These are phyloP conservation scores for Yponomeuta evonymella DNA, from an alignment of 2,888 invertebrate species.

Conservation along the genomic window DNA sequence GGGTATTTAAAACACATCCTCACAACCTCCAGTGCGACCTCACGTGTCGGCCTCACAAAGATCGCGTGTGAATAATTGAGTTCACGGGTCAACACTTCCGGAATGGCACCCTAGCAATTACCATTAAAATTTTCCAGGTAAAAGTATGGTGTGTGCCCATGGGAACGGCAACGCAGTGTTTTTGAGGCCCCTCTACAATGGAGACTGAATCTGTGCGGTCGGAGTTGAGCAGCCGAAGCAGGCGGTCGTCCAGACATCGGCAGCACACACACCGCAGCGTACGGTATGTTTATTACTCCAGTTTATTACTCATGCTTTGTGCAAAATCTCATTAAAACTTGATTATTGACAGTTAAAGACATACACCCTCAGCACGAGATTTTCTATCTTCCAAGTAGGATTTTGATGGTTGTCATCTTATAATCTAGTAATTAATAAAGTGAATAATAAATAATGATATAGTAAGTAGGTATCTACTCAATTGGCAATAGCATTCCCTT, in stretches of 20 bases:
- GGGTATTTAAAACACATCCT: conserved; percentile 20
- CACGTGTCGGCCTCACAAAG: conserved; percentile 24
- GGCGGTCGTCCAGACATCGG: conserved; percentile 80
- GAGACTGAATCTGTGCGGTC: conserved; percentile 96
- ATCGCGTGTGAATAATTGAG: conserved; percentile 28
- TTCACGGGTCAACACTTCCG: conserved; percentile 35
- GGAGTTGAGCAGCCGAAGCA: conserved; percentile 89
- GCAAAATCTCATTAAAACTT: not conserved
- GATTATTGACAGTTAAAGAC: not conserved
- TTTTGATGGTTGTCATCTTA: not conserved
- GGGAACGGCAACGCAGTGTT: conserved; percentile 38
- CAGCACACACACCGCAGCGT: conserved; percentile 80
- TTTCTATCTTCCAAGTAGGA: not conserved
- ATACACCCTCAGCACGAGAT: not conserved
- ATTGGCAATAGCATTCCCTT: no score
- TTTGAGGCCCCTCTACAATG: conserved; percentile 72
- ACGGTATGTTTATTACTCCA: conserved; percentile 58
- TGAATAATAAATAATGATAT: no score
- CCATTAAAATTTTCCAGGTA: conserved; percentile 48
- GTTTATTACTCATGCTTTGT: not conserved
- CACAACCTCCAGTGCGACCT: conserved; percentile 20
- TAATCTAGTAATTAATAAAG: not conserved
- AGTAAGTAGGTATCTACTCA: no score
- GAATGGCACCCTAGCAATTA: conserved; percentile 53
- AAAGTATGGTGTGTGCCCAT: conserved; percentile 44